phyloP scores from a whole-genome alignment of 2,797 vertebrate genomes.

The Astyanax mexicanus region DNA sequence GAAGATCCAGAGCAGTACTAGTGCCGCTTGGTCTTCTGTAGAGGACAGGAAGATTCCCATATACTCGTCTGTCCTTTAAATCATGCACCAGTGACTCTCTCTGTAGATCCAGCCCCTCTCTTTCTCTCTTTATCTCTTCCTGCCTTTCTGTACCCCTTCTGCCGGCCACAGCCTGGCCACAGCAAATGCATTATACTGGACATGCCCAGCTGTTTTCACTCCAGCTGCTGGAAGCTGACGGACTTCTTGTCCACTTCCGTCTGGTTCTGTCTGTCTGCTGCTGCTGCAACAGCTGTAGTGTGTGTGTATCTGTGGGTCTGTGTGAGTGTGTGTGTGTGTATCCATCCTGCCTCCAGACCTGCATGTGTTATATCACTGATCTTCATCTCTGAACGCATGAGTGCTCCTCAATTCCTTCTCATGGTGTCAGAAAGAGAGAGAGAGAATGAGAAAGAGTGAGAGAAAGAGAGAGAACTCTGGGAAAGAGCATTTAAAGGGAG shows the following conservation, averaged over 20 bases:
- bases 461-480: no score
- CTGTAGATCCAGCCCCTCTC: neutral
- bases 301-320: neutral
- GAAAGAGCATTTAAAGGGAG: no score
- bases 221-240: slow-evolving; percentile 60
- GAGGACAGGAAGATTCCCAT: slow-evolving; percentile 79
- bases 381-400: slow-evolving; percentile 1
- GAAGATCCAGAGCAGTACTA: slow-evolving; percentile 57
- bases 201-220: slow-evolving; percentile 77
- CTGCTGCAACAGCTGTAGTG: slow-evolving; percentile 3
- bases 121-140: slow-evolving; percentile 4
- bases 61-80: slow-evolving; percentile 68
- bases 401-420: neutral
- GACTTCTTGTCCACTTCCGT: slow-evolving; percentile 11
- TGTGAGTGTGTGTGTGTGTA: slow-evolving; percentile 2
- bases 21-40: slow-evolving; percentile 66
- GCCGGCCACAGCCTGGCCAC: neutral
- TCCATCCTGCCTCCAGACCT: neutral
- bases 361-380: neutral
- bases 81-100: neutral
- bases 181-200: slow-evolving; percentile 58
- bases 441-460: no score
- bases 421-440: neutral
- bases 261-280: slow-evolving; percentile 28
- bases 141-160: slow-evolving; percentile 5